phyloP scores from a whole-genome alignment of 1,140 invertebrate species.

The Meteorus sp. region DNA sequence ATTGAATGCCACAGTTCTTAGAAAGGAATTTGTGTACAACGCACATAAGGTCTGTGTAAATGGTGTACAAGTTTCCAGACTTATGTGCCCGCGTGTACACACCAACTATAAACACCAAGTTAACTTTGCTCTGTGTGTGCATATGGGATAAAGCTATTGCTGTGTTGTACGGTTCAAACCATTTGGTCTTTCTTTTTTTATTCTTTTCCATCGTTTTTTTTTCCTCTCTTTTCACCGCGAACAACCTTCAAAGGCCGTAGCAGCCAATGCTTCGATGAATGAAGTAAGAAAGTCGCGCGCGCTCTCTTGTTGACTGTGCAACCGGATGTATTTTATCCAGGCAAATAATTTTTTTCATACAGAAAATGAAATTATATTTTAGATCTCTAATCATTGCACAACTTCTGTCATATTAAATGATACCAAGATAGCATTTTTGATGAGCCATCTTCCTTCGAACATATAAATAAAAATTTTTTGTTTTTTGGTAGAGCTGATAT shows the following conservation, averaged over 20 bases:
- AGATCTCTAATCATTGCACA: conserved; percentile 30
- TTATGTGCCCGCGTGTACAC: not conserved
- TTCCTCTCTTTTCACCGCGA: conserved; percentile 33
- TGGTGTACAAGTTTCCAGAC: not conserved
- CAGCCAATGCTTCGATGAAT: conserved; percentile 57
- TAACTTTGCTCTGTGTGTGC: too few relatives aligned
- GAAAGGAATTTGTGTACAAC: conserved; percentile 17
- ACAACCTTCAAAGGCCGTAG: conserved; percentile 59
- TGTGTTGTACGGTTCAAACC: too few relatives aligned
- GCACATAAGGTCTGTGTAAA: not conserved
- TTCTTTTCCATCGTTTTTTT: conserved; percentile 14
- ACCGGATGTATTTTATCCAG: conserved; percentile 40
- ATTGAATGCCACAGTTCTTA: conserved; percentile 1
- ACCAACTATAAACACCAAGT: too few relatives aligned
- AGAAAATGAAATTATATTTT: conserved; percentile 28
- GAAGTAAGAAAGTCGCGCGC: conserved; percentile 51
- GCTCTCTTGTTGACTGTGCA: conserved; percentile 27
- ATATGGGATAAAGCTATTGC: not conserved
- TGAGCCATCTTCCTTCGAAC: too few relatives aligned
- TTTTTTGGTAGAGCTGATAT: too few relatives aligned
- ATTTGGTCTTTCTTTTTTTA: not conserved
- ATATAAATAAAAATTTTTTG: too few relatives aligned
- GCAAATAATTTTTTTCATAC: not conserved
- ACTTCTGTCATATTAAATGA: not conserved
- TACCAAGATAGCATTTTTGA: too few relatives aligned